These are phyloP conservation scores for Thalassophryne amazonica DNA, from an alignment of 2,797 vertebrate genomes.

Conservation along the genomic window DNA sequence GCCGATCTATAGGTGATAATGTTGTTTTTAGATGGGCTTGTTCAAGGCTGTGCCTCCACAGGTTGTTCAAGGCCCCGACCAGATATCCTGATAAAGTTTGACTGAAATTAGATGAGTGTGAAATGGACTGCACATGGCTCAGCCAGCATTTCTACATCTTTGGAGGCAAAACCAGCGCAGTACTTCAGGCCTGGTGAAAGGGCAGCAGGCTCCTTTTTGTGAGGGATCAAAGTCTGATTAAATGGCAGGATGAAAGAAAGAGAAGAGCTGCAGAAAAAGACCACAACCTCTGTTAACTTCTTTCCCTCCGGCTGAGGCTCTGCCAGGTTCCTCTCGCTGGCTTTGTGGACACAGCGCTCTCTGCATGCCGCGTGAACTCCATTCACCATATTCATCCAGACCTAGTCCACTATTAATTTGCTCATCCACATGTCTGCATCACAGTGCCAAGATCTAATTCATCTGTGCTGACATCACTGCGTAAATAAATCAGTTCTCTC, in stretches of 20 bases:
- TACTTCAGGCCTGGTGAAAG: slow-evolving; percentile 5
- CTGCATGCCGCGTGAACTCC: background rate
- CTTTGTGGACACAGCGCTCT: slow-evolving; percentile 1
- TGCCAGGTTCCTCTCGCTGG: slow-evolving; percentile 30
- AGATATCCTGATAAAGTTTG: background rate
- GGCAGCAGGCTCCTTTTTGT: slow-evolving; percentile 15
- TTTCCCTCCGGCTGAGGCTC: slow-evolving; percentile 14
- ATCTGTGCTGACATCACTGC: no score
- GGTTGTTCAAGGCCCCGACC: background rate
- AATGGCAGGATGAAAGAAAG: slow-evolving; percentile 26
- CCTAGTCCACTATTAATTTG: background rate
- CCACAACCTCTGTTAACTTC: slow-evolving; percentile 22
- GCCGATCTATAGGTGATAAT: no score
- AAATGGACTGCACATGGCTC: background rate
- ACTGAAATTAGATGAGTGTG: no score
- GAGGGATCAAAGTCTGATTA: slow-evolving; percentile 50
- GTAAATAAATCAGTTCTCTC: no score
- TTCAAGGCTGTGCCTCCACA: background rate
- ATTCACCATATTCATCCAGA: background rate
- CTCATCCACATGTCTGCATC: no score
- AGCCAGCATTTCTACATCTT: background rate
- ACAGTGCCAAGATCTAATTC: no score
- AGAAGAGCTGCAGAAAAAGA: slow-evolving; percentile 11
- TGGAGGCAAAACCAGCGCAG: background rate
- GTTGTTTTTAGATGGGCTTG: background rate